Conservation (phyloP, 2,797 vertebrate genomes). For the Platyrinchus mystaceus region DNA sequence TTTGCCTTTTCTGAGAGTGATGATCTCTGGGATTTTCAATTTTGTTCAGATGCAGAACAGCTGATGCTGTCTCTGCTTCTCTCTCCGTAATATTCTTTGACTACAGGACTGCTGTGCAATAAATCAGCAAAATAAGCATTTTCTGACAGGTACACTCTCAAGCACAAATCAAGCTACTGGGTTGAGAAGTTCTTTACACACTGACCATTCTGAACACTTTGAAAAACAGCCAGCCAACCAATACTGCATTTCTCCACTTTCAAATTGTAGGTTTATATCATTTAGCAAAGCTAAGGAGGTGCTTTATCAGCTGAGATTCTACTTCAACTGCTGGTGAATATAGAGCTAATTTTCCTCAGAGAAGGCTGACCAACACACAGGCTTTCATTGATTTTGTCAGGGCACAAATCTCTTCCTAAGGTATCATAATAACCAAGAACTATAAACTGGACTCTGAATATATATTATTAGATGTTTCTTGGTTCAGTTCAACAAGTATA, state of each 20-base stretch:
- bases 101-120: background rate
- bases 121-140: background rate
- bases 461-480: background rate
- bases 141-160: constrained; percentile 3
- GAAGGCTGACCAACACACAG: constrained; percentile 15
- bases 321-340: constrained; percentile 40
- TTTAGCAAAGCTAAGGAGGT: constrained; percentile 7
- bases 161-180: background rate
- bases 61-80: background rate
- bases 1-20: background rate
- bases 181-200: background rate
- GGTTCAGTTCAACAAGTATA: constrained; percentile 22
- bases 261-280: background rate
- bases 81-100: background rate
- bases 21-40: background rate
- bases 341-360: constrained; percentile 3
- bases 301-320: background rate
- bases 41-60: constrained; percentile 14
- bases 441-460: constrained; percentile 40
- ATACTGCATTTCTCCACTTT: background rate
- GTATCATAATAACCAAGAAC: constrained; percentile 32
- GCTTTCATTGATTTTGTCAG: constrained; percentile 41
- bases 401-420: constrained; percentile 35
- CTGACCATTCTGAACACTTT: background rate
- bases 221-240: background rate